These are phyloP conservation scores for Madoqua kirkii DNA, from an alignment of 2,113 vertebrate species.

Conservation along the genomic window DNA sequence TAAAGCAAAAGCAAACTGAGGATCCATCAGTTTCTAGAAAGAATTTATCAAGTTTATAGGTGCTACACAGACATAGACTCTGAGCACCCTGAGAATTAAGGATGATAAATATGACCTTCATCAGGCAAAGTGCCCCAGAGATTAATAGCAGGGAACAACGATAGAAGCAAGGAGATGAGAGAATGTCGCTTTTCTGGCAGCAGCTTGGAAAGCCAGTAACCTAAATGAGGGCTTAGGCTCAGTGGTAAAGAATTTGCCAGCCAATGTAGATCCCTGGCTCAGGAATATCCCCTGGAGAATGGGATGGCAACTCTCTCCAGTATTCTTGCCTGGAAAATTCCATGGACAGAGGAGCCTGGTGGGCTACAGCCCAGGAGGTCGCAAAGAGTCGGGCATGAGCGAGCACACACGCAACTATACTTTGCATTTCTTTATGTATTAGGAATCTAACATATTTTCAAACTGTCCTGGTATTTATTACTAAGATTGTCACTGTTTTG, in stretches of 20 bases:
- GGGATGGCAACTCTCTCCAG: neutral
- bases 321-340: neutral
- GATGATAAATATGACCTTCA: neutral
- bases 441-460: slow-evolving; percentile 7
- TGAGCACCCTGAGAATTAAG: neutral
- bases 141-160: neutral
- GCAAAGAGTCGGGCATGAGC: rapidly evolving
- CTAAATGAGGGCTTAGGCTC: neutral
- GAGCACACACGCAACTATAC: neutral
- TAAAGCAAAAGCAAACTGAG: neutral
- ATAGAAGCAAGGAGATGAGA: neutral
- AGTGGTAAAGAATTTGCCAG: neutral
- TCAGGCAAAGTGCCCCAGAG: neutral
- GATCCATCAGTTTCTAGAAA: neutral
- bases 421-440: neutral
- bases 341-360: neutral
- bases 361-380: neutral
- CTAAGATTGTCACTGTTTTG: neutral
- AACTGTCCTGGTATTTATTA: neutral
- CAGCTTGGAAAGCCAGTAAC: neutral
- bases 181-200: neutral
- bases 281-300: neutral
- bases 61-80: neutral
- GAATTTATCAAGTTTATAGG: neutral
- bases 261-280: neutral